Evolutionary conservation across 2,113 vertebrate genomes (phyloP).

Genomic region (Thamnaconus septentrionalis): DNA sequence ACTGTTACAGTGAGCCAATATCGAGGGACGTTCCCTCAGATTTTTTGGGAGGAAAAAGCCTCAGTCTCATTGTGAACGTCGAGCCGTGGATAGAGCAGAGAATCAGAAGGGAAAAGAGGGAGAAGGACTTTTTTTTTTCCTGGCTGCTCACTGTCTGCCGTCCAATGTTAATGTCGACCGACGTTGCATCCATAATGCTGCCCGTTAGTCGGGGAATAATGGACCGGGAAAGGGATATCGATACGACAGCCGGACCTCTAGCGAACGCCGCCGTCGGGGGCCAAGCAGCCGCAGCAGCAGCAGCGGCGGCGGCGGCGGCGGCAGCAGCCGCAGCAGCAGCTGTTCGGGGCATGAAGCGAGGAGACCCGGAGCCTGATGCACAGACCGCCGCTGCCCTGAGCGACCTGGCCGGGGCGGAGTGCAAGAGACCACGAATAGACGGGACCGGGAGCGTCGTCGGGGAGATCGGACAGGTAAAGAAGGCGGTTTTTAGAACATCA

Average conservation of each 20-base stretch:
- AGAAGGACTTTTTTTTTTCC: conserved; percentile 23
- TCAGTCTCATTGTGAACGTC: conserved; percentile 17
- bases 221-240: conserved; percentile 74
- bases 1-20: conserved; percentile 29
- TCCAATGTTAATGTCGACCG: conserved; percentile 82
- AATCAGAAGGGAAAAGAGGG: conserved; percentile 13
- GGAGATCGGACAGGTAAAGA: conserved; percentile 74
- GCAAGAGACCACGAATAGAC: conserved; percentile 78
- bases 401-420: conserved; percentile 71
- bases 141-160: conserved; percentile 53
- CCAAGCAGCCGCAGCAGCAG: too few relatives aligned
- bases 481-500: not conserved
- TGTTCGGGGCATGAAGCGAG: conserved; percentile 76
- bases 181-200: conserved; percentile 76
- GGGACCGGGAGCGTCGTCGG: conserved; percentile 62
- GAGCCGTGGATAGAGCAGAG: conserved; percentile 25
- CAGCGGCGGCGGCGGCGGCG: conserved; percentile 47
- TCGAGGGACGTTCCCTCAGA: conserved; percentile 14
- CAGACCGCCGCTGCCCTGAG: conserved; percentile 63
- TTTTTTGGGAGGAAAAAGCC: conserved; percentile 14
- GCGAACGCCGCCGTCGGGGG: conserved; percentile 38
- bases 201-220: conserved; percentile 78
- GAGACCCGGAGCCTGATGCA: conserved; percentile 78
- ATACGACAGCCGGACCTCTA: conserved; percentile 60
- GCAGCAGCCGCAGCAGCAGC: conserved; percentile 54